Evolutionary conservation across 2,113 vertebrate genomes (phyloP), one percentile per base, ranked within the genome.

Genomic region (Charina bottae): DNA sequence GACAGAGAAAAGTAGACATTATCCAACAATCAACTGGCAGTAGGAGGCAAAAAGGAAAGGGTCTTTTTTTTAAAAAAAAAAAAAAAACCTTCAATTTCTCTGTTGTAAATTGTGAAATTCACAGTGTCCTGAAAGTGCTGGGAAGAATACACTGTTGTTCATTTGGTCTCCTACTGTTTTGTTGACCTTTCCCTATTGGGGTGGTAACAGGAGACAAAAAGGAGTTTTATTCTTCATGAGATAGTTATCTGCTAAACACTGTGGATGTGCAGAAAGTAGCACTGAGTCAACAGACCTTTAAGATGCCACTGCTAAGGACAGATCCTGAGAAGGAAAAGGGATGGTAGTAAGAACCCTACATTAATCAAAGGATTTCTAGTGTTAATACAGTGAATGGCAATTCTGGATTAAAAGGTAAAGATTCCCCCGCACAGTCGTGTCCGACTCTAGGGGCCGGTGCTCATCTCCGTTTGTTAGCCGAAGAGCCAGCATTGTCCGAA

Each of bases 111-210:
- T 90, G 86, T 95, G 91, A 94, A 96, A 95, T 89, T 95, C 89
- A 23, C 55, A 90, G 62, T 92, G 90, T 92, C 96, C 96, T 97
- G 58, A 93, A 97, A 96, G 93, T 93, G 93, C 92, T 89, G 94
- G 91, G 92, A 53, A 60, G 94, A 94, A 91, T 58, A 87, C 60
- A 53, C 53, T 10, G 93, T 84, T 90, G 90, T 95, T 97, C 94
- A 96, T 96, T 97, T 96, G 92, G 15, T 93, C 93, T 95, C 95
- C 93, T n/a, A 92, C 93, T 93, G 95, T 94, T 96, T 96, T 94
- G 92, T 91, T 97, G 95, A 95, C 97, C 96, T 97, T 96, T 97
- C 68, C 55, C 60, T 83, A 93, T 26, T 93, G 94, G 55, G 93
- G 9, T 7, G 91, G 60, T 95, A 96, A 95, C 94, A 95, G 96